Conservation (phyloP, 64 coral and sea anemone genomes). For the Exaiptasia diaphana region DNA sequence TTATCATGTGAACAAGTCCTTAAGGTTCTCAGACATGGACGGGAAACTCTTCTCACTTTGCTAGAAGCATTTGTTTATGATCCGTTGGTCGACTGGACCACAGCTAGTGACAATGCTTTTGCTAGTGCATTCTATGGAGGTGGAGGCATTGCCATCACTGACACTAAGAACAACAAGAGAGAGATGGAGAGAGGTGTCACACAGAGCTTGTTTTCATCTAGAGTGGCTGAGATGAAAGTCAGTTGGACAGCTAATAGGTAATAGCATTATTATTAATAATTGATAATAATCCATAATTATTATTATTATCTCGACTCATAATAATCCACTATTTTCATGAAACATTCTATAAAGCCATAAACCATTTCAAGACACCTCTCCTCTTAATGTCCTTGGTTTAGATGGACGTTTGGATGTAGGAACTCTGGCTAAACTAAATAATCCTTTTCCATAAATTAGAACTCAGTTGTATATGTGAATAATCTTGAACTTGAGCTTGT, state of each 20-base stretch:
- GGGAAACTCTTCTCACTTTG: constrained; percentile 82
- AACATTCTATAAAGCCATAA: too few species aligned
- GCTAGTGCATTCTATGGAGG: constrained; percentile 94
- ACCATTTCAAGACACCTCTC: too few species aligned
- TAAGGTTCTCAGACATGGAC: constrained; percentile 84
- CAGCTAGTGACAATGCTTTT: constrained; percentile 86
- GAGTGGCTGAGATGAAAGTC: constrained; percentile 96
- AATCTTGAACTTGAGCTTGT: too few species aligned
- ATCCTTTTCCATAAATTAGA: too few species aligned
- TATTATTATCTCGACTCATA: not conserved
- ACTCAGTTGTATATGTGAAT: too few species aligned
- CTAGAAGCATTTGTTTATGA: constrained; percentile 95
- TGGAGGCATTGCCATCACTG: constrained; percentile 60
- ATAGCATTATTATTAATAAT: not conserved
- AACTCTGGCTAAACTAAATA: too few species aligned
- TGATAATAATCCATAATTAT: too few species aligned
- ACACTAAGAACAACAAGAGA: constrained; percentile 92
- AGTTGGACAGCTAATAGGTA: constrained; percentile 92
- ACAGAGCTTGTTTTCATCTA: constrained; percentile 90
- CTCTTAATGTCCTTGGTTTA: too few species aligned
- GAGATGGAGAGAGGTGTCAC: constrained; percentile 97
- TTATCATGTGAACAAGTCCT: constrained; percentile 95
- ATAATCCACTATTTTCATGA: too few species aligned
- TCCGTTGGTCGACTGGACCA: constrained; percentile 91
- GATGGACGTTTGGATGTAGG: too few species aligned